Conservation (phyloP, 2,113 vertebrate genomes). For the Merops nubicus region DNA sequence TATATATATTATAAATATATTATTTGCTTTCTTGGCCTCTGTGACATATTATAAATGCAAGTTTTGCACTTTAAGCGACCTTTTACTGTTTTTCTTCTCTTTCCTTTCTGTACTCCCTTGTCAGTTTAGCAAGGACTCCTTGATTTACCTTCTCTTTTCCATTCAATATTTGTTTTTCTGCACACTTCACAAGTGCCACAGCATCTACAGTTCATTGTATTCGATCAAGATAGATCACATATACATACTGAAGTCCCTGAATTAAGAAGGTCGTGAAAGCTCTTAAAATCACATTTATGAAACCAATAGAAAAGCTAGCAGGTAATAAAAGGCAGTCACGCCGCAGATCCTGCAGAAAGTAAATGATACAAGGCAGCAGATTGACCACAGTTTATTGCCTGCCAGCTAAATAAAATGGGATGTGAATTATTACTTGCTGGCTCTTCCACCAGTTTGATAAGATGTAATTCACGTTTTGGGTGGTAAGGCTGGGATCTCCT, state of each 20-base stretch:
- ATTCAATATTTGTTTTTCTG: constrained; percentile 50
- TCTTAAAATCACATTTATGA: constrained; percentile 21
- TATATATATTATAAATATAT: too few relatives aligned
- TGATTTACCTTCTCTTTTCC: constrained; percentile 12
- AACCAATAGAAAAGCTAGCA: not conserved
- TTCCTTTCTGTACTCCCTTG: not conserved
- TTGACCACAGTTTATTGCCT: constrained; percentile 22
- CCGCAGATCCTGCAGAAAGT: not conserved
- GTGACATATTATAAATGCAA: not conserved
- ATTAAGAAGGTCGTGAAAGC: constrained; percentile 16
- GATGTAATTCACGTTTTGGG: not conserved
- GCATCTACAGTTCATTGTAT: constrained; percentile 27
- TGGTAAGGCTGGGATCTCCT: not conserved
- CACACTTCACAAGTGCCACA: not conserved
- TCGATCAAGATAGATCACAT: constrained; percentile 42
- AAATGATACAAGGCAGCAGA: not conserved
- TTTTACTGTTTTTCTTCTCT: not conserved
- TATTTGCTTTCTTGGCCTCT: not conserved
- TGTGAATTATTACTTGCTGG: not conserved
- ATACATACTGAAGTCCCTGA: constrained; percentile 40
- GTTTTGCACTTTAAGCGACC: not conserved
- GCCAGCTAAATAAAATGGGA: not conserved
- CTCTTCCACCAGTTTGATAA: not conserved
- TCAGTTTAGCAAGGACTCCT: not conserved
- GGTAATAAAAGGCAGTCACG: constrained; percentile 13